Evolutionary conservation across 2,113 vertebrate species (phyloP).

Genomic region (Ornithorhynchus anatinus): DNA sequence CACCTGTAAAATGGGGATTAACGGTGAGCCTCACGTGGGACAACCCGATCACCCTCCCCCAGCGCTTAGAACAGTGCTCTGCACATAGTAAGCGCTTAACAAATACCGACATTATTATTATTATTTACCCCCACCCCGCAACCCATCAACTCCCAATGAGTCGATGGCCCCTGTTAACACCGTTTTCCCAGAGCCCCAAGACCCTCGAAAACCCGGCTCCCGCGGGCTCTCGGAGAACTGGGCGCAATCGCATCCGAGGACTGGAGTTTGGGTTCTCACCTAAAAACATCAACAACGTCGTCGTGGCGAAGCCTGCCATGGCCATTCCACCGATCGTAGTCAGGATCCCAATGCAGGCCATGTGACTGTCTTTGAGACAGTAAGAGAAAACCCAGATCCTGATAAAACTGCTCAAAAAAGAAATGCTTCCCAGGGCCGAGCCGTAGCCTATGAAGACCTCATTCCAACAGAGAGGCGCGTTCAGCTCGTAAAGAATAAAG

Average conservation of each 20-base stretch:
- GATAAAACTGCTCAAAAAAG: constrained; percentile 85
- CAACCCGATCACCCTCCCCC: too few species aligned
- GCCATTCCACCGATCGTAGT: constrained; percentile 78
- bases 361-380: constrained; percentile 78
- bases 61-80: too few species aligned
- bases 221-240: too few species aligned
- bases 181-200: too few species aligned
- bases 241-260: not conserved
- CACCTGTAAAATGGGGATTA: too few species aligned
- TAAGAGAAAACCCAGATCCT: constrained; percentile 82
- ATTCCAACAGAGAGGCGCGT: constrained; percentile 91
- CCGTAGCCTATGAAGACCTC: constrained; percentile 93
- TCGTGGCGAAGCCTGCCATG: constrained; percentile 82
- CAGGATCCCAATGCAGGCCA: constrained; percentile 83
- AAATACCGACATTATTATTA: too few species aligned
- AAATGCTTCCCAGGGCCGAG: constrained; percentile 75
- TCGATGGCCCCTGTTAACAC: too few species aligned
- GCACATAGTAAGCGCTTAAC: too few species aligned
- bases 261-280: constrained; percentile 76
- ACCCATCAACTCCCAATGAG: too few species aligned
- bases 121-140: too few species aligned
- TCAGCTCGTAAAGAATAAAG: constrained; percentile 87
- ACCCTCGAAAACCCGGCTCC: too few species aligned
- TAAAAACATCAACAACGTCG: constrained; percentile 88
- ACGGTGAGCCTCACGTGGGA: too few species aligned